Evolutionary conservation across 2,888 invertebrate genomes (phyloP).

Genomic region (Orgyia antiqua): DNA sequence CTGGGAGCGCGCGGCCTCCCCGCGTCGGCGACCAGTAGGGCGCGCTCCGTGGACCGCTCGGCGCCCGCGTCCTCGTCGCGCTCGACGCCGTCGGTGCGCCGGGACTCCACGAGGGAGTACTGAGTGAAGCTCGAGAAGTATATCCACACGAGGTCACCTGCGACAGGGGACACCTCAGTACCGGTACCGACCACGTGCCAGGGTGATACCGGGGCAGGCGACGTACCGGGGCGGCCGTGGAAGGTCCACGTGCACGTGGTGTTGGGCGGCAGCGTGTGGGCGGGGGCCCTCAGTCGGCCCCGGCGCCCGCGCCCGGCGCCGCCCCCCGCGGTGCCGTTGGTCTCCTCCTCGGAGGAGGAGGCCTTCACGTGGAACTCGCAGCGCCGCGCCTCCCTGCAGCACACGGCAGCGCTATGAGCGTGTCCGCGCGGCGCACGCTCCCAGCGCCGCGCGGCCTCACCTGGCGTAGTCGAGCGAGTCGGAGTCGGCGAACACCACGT

Average conservation of each 20-base stretch:
- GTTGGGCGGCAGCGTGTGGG: conserved; percentile 90
- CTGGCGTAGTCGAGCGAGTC: conserved; percentile 90
- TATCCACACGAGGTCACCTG: conserved; percentile 89
- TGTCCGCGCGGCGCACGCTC: no score
- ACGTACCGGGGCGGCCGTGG: conserved; percentile 82
- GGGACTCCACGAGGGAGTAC: conserved; percentile 80
- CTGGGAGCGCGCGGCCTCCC: conserved; percentile 13
- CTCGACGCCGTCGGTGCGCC: conserved; percentile 74
- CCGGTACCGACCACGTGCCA: not conserved
- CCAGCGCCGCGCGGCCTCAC: conserved; percentile 25
- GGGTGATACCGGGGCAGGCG: not conserved
- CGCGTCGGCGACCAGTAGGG: conserved; percentile 12
- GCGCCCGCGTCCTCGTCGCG: conserved; percentile 50
- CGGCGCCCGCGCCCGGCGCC: conserved; percentile 81
- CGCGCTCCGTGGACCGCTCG: conserved; percentile 5
- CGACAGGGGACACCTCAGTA: no score
- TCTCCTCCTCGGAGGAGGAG: conserved; percentile 80
- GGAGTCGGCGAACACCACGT: conserved; percentile 91
- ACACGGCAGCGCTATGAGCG: not conserved
- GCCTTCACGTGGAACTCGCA: conserved; percentile 89
- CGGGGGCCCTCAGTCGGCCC: conserved; percentile 86
- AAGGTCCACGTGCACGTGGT: conserved; percentile 93
- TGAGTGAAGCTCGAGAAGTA: conserved; percentile 92
- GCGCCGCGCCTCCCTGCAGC: conserved; percentile 69
- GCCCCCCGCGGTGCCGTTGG: conserved; percentile 61